Conservation (phyloP, 2,888 invertebrate species). For the Patella caerulea region DNA sequence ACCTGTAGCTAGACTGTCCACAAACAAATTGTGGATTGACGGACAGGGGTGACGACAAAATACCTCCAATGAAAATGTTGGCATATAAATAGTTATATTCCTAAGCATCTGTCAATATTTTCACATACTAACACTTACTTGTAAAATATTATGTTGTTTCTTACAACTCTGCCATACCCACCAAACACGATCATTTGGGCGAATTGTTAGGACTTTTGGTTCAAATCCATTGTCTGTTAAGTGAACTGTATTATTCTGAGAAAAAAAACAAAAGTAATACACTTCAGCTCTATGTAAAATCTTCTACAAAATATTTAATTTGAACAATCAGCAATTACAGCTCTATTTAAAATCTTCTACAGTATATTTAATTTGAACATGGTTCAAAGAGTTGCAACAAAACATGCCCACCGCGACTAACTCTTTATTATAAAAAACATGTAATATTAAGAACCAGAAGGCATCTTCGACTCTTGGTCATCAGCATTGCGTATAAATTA, state of each 20-base stretch:
- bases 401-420: no score
- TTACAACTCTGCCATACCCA: slow-evolving; percentile 71
- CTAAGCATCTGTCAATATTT: no score
- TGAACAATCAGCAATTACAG: background rate
- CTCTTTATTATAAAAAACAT: no score
- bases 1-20: no score
- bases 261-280: slow-evolving; percentile 9
- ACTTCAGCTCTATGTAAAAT: background rate
- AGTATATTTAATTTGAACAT: background rate
- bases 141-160: slow-evolving; percentile 69
- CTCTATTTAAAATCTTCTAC: background rate
- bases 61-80: no score
- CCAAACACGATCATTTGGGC: slow-evolving; percentile 70
- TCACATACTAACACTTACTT: slow-evolving; percentile 50
- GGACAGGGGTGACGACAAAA: no score
- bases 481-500: no score
- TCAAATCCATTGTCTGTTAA: slow-evolving; percentile 70
- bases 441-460: no score
- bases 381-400: background rate
- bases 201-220: slow-evolving; percentile 69
- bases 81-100: no score
- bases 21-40: no score
- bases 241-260: slow-evolving; percentile 70
- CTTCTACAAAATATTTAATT: background rate
- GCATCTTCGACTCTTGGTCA: no score